Conservation (phyloP, 1,140 invertebrate species). For the Drosophila littoralis region DNA sequence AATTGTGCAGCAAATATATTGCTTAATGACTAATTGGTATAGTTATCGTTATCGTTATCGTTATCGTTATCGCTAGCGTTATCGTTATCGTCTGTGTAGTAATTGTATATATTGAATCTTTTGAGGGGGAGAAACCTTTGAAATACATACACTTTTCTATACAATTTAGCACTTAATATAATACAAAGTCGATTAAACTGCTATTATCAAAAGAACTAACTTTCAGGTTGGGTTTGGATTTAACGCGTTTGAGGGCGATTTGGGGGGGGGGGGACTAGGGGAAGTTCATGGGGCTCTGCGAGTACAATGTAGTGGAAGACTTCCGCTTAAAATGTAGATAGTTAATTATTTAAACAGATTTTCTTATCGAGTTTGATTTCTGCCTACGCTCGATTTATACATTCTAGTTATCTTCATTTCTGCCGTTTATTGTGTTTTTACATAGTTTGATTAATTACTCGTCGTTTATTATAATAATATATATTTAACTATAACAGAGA, state of each 20-base stretch:
- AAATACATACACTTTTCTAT: conserved; percentile 65
- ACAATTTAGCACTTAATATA: conserved; percentile 63
- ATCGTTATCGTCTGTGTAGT: conserved; percentile 24
- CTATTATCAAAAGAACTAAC: conserved; percentile 40
- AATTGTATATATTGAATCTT: conserved; percentile 37
- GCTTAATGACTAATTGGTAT: conserved; percentile 29
- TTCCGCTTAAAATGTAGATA: conserved; percentile 83
- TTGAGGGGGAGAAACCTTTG: conserved; percentile 72
- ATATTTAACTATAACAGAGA: conserved; percentile 61
- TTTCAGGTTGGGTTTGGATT: conserved; percentile 16
- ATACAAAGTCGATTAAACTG: conserved; percentile 34
- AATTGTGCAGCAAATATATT: conserved; percentile 55
- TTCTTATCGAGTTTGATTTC: conserved; percentile 59
- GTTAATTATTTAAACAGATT: conserved; percentile 43
- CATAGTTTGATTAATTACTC: conserved; percentile 50
- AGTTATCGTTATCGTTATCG: conserved; percentile 25
- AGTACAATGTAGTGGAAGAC: conserved; percentile 78
- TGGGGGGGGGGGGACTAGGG: neutral
- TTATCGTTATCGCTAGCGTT: conserved; percentile 8
- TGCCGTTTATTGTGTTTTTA: conserved; percentile 33
- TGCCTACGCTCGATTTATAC: conserved; percentile 43
- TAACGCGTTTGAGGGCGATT: conserved; percentile 11
- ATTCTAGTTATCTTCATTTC: conserved; percentile 28
- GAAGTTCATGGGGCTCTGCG: conserved; percentile 10
- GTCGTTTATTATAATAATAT: conserved; percentile 21